These are phyloP conservation scores for Cyrtorhinus lividipennis DNA, from an alignment of 1,140 invertebrate genomes.

Conservation along the genomic window DNA sequence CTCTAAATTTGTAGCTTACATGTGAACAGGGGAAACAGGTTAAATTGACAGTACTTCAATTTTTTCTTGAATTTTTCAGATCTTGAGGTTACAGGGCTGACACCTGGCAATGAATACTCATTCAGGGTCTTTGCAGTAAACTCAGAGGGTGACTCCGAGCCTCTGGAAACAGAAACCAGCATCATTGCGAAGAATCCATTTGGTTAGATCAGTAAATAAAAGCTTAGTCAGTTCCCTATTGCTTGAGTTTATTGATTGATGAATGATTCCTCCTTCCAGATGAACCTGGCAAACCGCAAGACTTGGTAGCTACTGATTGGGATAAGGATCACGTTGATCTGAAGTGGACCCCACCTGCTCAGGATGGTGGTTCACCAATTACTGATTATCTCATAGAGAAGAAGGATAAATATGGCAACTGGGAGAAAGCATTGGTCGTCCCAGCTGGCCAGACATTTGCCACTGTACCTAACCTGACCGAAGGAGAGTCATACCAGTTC, in stretches of 20 bases:
- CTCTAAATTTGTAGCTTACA: background rate
- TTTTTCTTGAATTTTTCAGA: constrained; percentile 31
- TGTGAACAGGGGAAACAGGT: background rate
- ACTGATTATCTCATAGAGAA: constrained; percentile 80
- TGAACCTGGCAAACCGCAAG: constrained; percentile 82
- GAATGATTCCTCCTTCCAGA: constrained; percentile 36
- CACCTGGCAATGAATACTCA: constrained; percentile 81
- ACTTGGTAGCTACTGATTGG: constrained; percentile 86
- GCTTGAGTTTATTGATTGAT: background rate
- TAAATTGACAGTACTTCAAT: background rate
- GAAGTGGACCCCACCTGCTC: constrained; percentile 63
- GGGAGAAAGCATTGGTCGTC: constrained; percentile 79
- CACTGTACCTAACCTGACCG: constrained; percentile 74
- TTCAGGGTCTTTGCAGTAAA: constrained; percentile 94
- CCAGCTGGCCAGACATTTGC: constrained; percentile 66
- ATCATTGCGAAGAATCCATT: constrained; percentile 95
- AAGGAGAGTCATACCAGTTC: constrained; percentile 83
- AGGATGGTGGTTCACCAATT: constrained; percentile 75
- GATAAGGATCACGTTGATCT: constrained; percentile 89
- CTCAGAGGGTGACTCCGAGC: constrained; percentile 88
- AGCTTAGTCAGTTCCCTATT: background rate
- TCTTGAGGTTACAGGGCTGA: constrained; percentile 71
- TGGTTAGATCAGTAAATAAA: constrained; percentile 34
- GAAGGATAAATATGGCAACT: constrained; percentile 82
- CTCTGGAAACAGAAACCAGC: constrained; percentile 67